A percentile compares a stretch with the other conserved stretches of the same genome.
phyloP scores from a whole-genome alignment of 1,140 invertebrate genomes.

The Philopotamus ludificatus region DNA sequence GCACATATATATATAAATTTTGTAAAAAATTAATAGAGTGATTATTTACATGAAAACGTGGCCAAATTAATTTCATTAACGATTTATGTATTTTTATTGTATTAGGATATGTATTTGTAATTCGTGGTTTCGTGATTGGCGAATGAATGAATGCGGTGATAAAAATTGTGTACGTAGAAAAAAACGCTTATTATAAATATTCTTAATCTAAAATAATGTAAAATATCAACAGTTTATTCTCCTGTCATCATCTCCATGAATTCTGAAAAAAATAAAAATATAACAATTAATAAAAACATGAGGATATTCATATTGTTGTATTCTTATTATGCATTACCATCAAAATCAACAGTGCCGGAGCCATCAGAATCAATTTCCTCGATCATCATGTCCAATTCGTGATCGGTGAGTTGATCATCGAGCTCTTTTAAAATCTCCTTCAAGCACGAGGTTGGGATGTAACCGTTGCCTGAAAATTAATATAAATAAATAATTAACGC shows the following conservation, averaged over 20 bases:
- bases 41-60: too few relatives aligned
- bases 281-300: conserved; percentile 24
- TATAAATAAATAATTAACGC: conserved; percentile 24
- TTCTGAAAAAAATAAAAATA: conserved; percentile 66
- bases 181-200: conserved; percentile 36
- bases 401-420: conserved; percentile 88
- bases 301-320: neutral
- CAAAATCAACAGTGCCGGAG: conserved; percentile 69
- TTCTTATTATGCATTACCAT: conserved; percentile 58
- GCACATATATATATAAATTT: too few relatives aligned
- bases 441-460: conserved; percentile 90
- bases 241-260: conserved; percentile 97
- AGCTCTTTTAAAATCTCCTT: conserved; percentile 89
- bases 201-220: conserved; percentile 33
- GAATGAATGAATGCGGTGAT: conserved; percentile 3
- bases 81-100: too few relatives aligned
- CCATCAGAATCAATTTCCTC: conserved; percentile 96
- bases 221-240: conserved; percentile 64
- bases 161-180: neutral
- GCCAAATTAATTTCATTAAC: too few relatives aligned
- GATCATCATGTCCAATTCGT: conserved; percentile 93
- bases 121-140: conserved; percentile 8
- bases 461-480: conserved; percentile 76
- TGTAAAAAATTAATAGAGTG: too few relatives aligned
- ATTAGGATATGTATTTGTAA: conserved; percentile 24